A percentile compares a stretch with the other conserved stretches of the same genome.
Conservation (phyloP, 1,140 invertebrate species). For the Macrosteles quadrilineatus region DNA sequence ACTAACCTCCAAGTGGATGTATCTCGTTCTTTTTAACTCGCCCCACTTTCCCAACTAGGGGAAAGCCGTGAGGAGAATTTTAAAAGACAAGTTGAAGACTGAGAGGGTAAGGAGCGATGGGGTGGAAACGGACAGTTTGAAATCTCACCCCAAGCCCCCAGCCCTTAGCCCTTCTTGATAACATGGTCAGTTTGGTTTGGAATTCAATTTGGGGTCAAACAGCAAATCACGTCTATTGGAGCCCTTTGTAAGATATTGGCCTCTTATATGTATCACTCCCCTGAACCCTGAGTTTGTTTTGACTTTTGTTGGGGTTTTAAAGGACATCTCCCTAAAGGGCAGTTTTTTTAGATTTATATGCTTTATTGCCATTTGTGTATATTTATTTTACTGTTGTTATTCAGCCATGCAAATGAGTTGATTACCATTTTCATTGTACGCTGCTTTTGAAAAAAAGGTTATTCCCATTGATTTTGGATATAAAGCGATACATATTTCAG, state of each 20-base stretch:
- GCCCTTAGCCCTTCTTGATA: conserved; percentile 20
- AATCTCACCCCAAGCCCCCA: background rate
- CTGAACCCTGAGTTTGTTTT: background rate
- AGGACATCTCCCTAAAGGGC: no score
- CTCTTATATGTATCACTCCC: conserved; percentile 4
- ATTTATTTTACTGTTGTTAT: no score
- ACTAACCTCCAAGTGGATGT: background rate
- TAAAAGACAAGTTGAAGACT: conserved; percentile 10
- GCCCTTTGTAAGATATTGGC: conserved; percentile 11
- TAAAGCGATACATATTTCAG: no score
- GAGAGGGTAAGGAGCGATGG: conserved; percentile 16
- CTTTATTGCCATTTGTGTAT: no score
- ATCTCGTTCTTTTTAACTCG: conserved; percentile 6
- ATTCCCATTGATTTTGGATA: no score
- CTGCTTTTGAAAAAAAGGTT: no score
- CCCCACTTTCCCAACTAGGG: conserved; percentile 1
- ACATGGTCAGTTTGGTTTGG: conserved; percentile 13
- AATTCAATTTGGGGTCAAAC: conserved; percentile 25
- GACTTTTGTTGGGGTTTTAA: no score
- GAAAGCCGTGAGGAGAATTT: conserved; percentile 1
- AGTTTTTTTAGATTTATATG: no score
- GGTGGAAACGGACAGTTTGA: conserved; percentile 18
- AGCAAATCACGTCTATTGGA: background rate
- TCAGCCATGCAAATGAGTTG: no score
- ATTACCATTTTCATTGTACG: no score